Percentiles rank a stretch among this genome's conserved stretches.
Conservation (phyloP, 1,140 invertebrate species). For the Propsilocerus akamusi region DNA sequence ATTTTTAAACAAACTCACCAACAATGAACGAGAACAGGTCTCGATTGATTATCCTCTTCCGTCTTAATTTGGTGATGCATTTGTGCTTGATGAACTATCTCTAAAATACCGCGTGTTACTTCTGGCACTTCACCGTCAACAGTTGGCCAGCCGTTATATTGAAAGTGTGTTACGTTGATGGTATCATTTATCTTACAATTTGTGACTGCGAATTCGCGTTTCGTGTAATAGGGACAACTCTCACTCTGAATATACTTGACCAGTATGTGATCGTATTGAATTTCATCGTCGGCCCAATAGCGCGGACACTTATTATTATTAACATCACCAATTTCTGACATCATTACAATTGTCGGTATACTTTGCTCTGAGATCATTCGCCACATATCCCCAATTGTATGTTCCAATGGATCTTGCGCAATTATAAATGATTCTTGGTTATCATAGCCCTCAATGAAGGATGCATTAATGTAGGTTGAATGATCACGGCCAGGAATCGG, state of each 20-base stretch:
- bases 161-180: constrained; percentile 58
- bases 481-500: constrained; percentile 67
- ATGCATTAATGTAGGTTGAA: constrained; percentile 93
- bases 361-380: constrained; percentile 89
- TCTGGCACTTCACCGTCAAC: constrained; percentile 71
- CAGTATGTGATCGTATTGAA: constrained; percentile 60
- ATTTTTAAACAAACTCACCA: constrained; percentile 28
- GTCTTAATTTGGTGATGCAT: constrained; percentile 25
- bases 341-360: constrained; percentile 81
- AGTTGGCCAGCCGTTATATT: constrained; percentile 78
- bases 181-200: constrained; percentile 58
- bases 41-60: constrained; percentile 27
- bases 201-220: constrained; percentile 60
- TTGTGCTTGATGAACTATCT: constrained; percentile 51
- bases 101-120: constrained; percentile 63
- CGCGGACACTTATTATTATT: constrained; percentile 57
- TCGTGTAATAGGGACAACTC: constrained; percentile 70
- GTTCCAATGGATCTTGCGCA: constrained; percentile 82
- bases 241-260: constrained; percentile 75
- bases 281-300: constrained; percentile 84
- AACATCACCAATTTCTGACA: constrained; percentile 68
- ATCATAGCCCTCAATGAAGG: constrained; percentile 91
- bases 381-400: constrained; percentile 88
- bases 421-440: constrained; percentile 88
- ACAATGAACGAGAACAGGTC: constrained; percentile 62